Conservation (phyloP, 2,113 vertebrate genomes). For the Spermophilus dauricus region DNA sequence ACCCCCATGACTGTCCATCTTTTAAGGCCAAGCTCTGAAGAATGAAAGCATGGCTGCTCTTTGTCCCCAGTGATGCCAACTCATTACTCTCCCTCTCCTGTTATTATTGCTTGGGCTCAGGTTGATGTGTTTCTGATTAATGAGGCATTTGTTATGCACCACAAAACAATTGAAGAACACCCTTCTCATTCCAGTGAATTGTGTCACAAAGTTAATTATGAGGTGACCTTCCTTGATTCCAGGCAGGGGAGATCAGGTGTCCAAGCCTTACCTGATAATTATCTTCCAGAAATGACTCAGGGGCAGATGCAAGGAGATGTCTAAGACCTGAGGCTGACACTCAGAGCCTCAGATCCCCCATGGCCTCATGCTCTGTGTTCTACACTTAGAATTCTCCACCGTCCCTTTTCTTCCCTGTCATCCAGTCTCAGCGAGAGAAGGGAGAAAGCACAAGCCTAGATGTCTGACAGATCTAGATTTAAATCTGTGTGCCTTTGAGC, state of each 20-base stretch:
- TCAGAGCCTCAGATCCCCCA: background rate
- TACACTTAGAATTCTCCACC: background rate
- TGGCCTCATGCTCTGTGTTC: background rate
- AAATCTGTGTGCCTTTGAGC: background rate
- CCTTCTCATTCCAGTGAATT: slow-evolving; percentile 83
- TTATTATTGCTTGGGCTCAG: slow-evolving; percentile 81
- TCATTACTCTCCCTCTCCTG: slow-evolving; percentile 67
- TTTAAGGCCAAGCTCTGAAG: slow-evolving; percentile 59
- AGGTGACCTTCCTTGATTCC: slow-evolving; percentile 75
- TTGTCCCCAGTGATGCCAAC: slow-evolving; percentile 64
- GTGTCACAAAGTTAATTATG: slow-evolving; percentile 84
- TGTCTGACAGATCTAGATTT: background rate
- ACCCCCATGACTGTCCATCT: background rate
- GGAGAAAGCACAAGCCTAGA: background rate
- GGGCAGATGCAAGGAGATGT: background rate
- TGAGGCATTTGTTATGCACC: slow-evolving; percentile 86
- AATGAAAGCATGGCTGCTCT: background rate
- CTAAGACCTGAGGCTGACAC: background rate
- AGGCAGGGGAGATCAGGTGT: slow-evolving; percentile 72
- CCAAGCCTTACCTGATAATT: slow-evolving; percentile 42
- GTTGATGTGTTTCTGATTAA: slow-evolving; percentile 85
- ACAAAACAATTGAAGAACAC: slow-evolving; percentile 84
- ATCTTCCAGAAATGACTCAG: background rate
- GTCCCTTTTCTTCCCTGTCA: background rate
- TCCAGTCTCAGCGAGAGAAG: background rate